phyloP scores from a whole-genome alignment of 2,797 vertebrate species.

The Rhadinocentrus ornatus region DNA sequence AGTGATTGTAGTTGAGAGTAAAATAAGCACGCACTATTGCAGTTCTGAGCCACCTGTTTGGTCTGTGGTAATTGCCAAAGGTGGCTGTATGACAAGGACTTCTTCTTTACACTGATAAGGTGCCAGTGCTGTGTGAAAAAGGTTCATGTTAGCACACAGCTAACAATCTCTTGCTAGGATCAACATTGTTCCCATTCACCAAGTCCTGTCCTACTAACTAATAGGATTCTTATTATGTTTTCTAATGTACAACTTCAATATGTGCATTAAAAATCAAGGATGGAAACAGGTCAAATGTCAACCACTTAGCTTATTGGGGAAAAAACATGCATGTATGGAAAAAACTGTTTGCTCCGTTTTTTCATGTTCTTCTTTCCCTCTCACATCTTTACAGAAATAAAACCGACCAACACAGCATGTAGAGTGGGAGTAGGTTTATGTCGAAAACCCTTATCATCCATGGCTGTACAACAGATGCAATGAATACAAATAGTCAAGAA shows the following conservation, averaged over 20 bases:
- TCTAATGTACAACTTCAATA: not conserved
- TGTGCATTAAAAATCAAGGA: not conserved
- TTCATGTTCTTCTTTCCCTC: too few relatives aligned
- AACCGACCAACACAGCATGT: conserved; percentile 2
- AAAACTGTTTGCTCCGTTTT: not conserved
- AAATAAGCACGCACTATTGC: not conserved
- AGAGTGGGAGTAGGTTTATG: conserved; percentile 65
- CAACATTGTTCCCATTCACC: not conserved
- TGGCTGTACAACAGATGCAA: conserved; percentile 71
- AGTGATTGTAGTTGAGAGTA: too few relatives aligned
- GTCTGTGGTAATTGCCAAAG: not conserved
- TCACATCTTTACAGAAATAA: not conserved
- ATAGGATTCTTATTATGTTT: not conserved
- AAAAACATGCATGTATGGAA: not conserved
- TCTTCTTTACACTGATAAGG: not conserved
- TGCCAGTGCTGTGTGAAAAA: not conserved
- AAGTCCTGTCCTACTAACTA: not conserved
- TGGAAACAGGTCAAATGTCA: not conserved
- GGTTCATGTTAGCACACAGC: not conserved
- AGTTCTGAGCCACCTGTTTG: not conserved
- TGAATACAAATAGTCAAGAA: conserved; percentile 69
- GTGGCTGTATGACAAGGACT: not conserved
- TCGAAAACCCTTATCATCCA: conserved; percentile 66
- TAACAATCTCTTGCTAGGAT: not conserved
- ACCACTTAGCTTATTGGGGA: not conserved